These are phyloP conservation scores for Pelusios castaneus DNA, from an alignment of 2,113 vertebrate genomes.

Conservation along the genomic window DNA sequence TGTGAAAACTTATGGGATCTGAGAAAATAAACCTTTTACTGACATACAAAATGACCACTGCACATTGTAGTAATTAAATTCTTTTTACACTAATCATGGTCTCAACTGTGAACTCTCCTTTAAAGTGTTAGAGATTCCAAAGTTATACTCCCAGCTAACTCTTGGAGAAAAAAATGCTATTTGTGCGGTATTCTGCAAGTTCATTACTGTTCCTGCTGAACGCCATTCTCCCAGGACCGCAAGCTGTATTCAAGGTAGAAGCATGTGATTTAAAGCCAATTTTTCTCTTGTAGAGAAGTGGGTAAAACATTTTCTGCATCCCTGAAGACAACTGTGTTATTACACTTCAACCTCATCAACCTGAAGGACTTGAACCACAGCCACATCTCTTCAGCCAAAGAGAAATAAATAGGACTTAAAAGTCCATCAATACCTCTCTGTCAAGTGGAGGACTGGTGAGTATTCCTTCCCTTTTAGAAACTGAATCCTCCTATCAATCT, in stretches of 20 bases:
- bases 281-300: slow-evolving; percentile 6
- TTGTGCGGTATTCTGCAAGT: background rate
- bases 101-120: background rate
- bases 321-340: slow-evolving; percentile 5
- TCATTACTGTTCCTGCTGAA: background rate
- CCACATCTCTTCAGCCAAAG: background rate
- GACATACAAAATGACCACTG: background rate
- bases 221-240: slow-evolving; percentile 2
- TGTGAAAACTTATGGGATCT: background rate
- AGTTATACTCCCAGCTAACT: background rate
- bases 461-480: slow-evolving; percentile 19
- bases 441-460: background rate
- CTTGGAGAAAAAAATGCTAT: background rate
- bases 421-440: background rate
- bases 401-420: slow-evolving; percentile 10
- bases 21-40: slow-evolving; percentile 6
- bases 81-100: background rate
- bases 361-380: background rate
- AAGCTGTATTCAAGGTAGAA: slow-evolving; percentile 3
- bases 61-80: background rate
- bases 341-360: background rate
- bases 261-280: background rate
- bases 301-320: background rate
- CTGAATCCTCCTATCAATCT: slow-evolving; percentile 13
- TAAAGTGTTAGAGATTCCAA: background rate